A percentile compares a stretch with the other conserved stretches of the same genome.
These are phyloP conservation scores for Clusia tigrina DNA, from an alignment of 2,888 invertebrate genomes.

Conservation along the genomic window DNA sequence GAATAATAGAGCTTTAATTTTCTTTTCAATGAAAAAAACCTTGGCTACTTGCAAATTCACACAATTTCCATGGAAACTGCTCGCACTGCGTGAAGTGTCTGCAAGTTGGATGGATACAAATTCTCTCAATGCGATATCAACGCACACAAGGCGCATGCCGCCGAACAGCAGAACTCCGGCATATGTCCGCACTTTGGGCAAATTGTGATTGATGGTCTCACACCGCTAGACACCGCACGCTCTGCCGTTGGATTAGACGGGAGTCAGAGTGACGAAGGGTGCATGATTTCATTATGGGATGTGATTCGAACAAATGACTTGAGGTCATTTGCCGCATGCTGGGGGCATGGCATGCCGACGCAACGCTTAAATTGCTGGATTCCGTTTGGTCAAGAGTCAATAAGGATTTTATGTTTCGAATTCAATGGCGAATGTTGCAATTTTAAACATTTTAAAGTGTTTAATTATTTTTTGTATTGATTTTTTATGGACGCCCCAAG, in stretches of 20 bases:
- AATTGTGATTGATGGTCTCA: slow-evolving; percentile 9
- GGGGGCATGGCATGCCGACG: background rate
- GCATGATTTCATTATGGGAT: slow-evolving; percentile 6
- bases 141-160: background rate
- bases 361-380: background rate
- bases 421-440: background rate
- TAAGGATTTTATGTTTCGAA: background rate
- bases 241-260: background rate
- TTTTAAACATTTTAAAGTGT: background rate
- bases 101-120: background rate
- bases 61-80: background rate
- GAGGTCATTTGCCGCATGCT: background rate
- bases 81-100: slow-evolving; percentile 3
- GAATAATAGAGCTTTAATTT: too few species aligned
- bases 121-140: background rate
- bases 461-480: background rate
- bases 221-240: background rate
- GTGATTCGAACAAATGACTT: slow-evolving; percentile 7
- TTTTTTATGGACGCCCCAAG: background rate
- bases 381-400: background rate
- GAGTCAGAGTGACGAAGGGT: background rate
- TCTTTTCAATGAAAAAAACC: background rate
- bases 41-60: too few species aligned
- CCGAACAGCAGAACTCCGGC: background rate
- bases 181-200: slow-evolving; percentile 1